Conservation (phyloP, 1,140 invertebrate species). For the Lasaia peninsularis region DNA sequence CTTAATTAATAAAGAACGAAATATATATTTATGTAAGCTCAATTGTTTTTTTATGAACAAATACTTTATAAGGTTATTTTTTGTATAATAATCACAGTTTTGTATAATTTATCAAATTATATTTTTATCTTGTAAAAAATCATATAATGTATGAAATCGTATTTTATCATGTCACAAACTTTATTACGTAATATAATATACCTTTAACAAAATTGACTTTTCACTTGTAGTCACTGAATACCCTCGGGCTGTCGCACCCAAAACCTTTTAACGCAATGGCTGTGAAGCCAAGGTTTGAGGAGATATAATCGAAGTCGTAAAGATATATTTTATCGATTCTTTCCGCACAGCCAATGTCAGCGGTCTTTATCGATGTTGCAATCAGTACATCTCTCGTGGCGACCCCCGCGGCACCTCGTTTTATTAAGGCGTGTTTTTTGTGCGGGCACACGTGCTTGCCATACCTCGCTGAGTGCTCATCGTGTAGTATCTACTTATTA, state of each 20-base stretch:
- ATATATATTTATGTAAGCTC: no score
- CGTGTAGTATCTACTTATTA: constrained; percentile 6
- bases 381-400: constrained; percentile 29
- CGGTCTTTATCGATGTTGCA: constrained; percentile 14
- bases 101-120: no score
- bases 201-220: not conserved
- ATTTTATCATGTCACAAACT: not conserved
- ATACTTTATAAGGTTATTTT: no score
- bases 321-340: not conserved
- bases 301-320: constrained; percentile 7
- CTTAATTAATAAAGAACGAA: no score
- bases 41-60: no score
- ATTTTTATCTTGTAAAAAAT: no score
- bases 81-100: no score
- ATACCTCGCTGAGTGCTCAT: constrained; percentile 38
- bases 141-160: no score
- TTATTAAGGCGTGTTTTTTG: constrained; percentile 72
- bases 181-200: not conserved
- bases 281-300: not conserved
- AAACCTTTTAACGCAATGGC: constrained; percentile 5
- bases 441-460: constrained; percentile 63
- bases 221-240: not conserved
- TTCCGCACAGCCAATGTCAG: not conserved
- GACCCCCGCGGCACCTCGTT: constrained; percentile 65
- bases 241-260: not conserved